Percentiles rank a stretch among this genome's conserved stretches.
These are phyloP conservation scores for Phoebastria nigripes DNA, from an alignment of 2,797 vertebrate genomes.

Conservation along the genomic window DNA sequence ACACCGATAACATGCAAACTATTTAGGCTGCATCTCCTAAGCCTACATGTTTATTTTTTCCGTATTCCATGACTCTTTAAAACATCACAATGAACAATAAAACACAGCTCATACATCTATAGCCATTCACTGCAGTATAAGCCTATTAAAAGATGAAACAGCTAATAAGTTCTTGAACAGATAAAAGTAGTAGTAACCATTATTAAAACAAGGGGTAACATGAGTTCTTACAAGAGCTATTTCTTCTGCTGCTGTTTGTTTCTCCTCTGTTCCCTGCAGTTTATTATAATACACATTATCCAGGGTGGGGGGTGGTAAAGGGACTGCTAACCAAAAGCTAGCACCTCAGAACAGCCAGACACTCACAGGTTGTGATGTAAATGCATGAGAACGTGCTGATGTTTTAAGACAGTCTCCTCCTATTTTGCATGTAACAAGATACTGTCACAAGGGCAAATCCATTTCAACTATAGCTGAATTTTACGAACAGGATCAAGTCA, in stretches of 20 bases:
- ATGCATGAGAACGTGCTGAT: neutral
- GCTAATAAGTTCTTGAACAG: neutral
- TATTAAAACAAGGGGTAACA: neutral
- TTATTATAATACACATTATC: neutral
- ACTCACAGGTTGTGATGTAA: neutral
- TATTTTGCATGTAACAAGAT: neutral
- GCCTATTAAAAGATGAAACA: neutral
- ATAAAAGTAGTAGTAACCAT: neutral
- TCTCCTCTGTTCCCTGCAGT: neutral
- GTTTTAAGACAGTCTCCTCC: neutral
- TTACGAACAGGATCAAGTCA: neutral
- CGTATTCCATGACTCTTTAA: neutral
- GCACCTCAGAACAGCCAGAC: neutral
- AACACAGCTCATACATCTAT: neutral
- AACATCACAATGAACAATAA: neutral
- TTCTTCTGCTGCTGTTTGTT: neutral
- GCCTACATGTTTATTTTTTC: neutral
- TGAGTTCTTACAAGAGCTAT: neutral
- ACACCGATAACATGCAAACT: neutral
- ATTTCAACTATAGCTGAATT: neutral
- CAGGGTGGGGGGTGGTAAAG: neutral
- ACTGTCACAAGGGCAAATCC: neutral
- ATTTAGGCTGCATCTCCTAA: neutral
- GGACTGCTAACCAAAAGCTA: neutral
- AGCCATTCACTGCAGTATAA: neutral